phyloP scores from a whole-genome alignment of 1,140 invertebrate genomes.

The Wasmannia auropunctata region DNA sequence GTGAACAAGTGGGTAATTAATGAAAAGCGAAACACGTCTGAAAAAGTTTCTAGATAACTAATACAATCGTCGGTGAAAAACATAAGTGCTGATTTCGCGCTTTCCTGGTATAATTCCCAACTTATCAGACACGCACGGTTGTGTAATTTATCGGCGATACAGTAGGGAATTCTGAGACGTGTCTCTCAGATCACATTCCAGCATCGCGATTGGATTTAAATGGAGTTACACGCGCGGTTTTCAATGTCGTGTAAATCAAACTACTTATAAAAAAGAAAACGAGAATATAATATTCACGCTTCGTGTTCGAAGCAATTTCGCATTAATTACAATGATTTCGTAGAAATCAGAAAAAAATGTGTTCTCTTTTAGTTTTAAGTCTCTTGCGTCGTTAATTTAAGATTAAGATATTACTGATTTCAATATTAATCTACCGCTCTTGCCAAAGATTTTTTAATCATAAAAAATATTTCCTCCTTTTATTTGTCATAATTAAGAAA shows the following conservation, averaged over 20 bases:
- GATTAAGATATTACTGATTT: background rate
- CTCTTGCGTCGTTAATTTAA: background rate
- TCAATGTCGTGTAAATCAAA: background rate
- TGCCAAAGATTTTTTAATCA: background rate
- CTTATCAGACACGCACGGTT: slow-evolving; percentile 27
- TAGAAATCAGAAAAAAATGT: background rate
- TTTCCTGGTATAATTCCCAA: background rate
- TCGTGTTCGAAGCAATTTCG: background rate
- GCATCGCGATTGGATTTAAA: background rate
- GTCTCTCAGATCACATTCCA: background rate
- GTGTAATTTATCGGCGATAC: background rate
- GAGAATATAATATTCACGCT: background rate
- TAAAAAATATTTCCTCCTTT: background rate
- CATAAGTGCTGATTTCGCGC: background rate
- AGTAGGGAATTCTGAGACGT: background rate
- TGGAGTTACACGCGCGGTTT: background rate
- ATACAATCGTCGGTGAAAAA: background rate
- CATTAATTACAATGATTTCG: background rate
- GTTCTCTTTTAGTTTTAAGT: background rate
- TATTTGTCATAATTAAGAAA: background rate
- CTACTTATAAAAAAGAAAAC: background rate
- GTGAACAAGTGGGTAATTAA: slow-evolving; percentile 30
- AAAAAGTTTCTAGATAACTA: slow-evolving; percentile 16
- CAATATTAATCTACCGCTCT: background rate
- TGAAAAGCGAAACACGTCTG: slow-evolving; percentile 18